A percentile compares a stretch with the other conserved stretches of the same genome.
These are phyloP conservation scores for Crotalus viridis DNA, from an alignment of 2,113 vertebrate genomes.

Conservation along the genomic window DNA sequence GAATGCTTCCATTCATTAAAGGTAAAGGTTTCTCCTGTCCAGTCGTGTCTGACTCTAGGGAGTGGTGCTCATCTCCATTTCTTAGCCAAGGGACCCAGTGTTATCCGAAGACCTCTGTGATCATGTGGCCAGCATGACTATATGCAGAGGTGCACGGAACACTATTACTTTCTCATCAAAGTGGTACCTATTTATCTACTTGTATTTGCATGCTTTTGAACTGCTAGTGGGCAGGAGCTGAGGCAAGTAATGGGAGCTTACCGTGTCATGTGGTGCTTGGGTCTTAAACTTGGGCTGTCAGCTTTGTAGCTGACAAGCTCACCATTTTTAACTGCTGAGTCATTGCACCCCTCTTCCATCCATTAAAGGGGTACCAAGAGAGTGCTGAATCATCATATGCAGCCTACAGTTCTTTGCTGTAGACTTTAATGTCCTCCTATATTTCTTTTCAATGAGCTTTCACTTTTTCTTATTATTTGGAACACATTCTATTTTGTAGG, in stretches of 20 bases:
- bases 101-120: not conserved
- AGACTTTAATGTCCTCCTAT: not conserved
- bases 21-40: not conserved
- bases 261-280: not conserved
- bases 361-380: not conserved
- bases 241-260: not conserved
- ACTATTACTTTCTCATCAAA: not conserved
- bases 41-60: not conserved
- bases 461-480: not conserved
- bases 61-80: not conserved
- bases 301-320: not conserved
- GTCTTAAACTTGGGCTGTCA: not conserved
- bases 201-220: not conserved
- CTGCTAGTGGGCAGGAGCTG: not conserved
- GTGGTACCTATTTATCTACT: not conserved
- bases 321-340: not conserved
- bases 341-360: not conserved
- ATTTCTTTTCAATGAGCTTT: not conserved
- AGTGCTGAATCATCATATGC: not conserved
- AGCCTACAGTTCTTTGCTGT: not conserved
- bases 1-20: not conserved
- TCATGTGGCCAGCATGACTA: not conserved
- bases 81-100: not conserved
- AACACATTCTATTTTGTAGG: not conserved
- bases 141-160: not conserved